Evolutionary conservation across 2,888 invertebrate species (phyloP), one percentile per base, ranked within the genome.

Genomic region (Oegoconia quadripuncta): DNA sequence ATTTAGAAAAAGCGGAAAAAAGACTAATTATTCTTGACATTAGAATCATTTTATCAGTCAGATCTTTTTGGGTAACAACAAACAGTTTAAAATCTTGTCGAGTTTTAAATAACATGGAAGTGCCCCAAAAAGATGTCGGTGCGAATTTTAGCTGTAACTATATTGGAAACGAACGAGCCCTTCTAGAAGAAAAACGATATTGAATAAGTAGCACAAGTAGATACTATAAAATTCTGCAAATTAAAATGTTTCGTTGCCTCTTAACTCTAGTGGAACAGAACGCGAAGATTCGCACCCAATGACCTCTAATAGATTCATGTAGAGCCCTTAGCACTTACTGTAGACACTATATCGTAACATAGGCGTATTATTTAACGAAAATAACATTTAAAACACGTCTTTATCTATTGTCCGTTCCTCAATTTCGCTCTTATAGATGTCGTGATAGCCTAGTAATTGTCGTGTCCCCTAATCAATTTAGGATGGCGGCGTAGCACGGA

Each of bases 341-440:
- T 67, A 68, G 62, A 45, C 49, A 55, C 55, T 63, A 58, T 62
- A 59, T 56, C 54, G 56, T 67, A 63, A 69, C 56, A 70, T 80
- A 79, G 74, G 62, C 58, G 56, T 72, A 74, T 75, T 69, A 66
- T 76, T 76, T 78, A 73, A 68, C 58, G 64, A 58, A 13, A 64
- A 62, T 64, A 64, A 45, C 39, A 44, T 40, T 44, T 51, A 47
- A 69, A 67, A 75, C 72, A 76, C 74, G 52, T 78, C 81, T 82
- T 74, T 66, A 60, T 79, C 82, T 83, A 78, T n/a, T 83, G 77
- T 86, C 86, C 84, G 78, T 86, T 83, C 82, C 81, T 86, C 81
- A 60, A 82, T 84, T 87, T 87, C 84, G 60, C 74, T 81, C 84
- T 86, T 82, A 79, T 86, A 82, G 75, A 68, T 86, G 84, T 86